Conservation (phyloP, 1,140 invertebrate species). For the Dreissena rostriformis region DNA sequence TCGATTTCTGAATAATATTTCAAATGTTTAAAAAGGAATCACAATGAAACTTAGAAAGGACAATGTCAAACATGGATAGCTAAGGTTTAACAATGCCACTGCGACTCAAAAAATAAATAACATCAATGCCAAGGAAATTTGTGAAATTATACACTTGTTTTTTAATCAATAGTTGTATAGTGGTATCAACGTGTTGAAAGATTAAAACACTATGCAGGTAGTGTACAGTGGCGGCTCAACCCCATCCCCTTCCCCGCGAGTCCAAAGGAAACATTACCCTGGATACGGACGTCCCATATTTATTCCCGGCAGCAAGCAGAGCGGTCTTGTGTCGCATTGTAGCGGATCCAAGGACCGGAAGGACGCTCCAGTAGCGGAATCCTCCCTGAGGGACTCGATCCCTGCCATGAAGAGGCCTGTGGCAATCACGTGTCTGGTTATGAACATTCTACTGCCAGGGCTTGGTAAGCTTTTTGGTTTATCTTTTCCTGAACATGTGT, state of each 20-base stretch:
- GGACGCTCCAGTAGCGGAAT: constrained; percentile 62
- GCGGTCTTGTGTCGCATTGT: constrained; percentile 17
- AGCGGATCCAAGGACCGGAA: constrained; percentile 62
- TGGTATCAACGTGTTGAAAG: no score
- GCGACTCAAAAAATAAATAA: no score
- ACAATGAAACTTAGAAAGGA: no score
- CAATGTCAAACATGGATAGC: no score
- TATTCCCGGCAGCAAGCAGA: constrained; percentile 64
- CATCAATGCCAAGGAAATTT: no score
- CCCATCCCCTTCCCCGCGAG: constrained; percentile 70
- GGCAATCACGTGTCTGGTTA: constrained; percentile 80
- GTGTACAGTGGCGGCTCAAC: constrained; percentile 76
- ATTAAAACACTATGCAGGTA: constrained; percentile 66
- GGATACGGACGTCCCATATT: constrained; percentile 73
- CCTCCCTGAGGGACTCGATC: constrained; percentile 77
- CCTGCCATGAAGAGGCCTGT: constrained; percentile 82
- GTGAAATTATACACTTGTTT: no score
- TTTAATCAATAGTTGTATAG: no score
- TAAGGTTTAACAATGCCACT: no score
- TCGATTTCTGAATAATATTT: no score
- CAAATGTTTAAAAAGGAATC: no score
- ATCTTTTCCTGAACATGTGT: no score
- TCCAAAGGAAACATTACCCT: constrained; percentile 65
- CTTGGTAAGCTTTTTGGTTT: constrained; percentile 77
- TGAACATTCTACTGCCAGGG: constrained; percentile 82